A percentile compares a stretch with the other conserved stretches of the same genome.
Evolutionary conservation across 35 echinoderm and acorn worm species (phyloP).

Genomic region (Lytechinus pictus): DNA sequence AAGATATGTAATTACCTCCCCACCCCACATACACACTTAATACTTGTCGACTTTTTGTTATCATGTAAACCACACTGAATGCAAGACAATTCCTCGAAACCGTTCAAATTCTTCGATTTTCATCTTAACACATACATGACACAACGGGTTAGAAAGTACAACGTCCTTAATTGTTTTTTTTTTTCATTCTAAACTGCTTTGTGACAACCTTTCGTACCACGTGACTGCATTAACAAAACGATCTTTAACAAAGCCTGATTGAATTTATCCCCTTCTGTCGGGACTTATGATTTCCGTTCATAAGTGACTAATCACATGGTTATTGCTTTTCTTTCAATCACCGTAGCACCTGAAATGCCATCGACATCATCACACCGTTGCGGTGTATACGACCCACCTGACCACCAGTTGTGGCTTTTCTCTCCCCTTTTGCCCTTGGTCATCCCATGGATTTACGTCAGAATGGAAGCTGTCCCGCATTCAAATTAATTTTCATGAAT

Average conservation of each 20-base stretch:
- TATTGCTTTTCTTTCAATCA: constrained; percentile 32
- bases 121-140: background rate
- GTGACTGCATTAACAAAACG: background rate
- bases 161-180: background rate
- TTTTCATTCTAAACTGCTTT: background rate
- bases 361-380: background rate
- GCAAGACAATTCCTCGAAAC: background rate
- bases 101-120: background rate
- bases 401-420: background rate
- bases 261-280: constrained; percentile 33
- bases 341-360: background rate
- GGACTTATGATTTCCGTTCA: constrained; percentile 41
- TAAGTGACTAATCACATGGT: constrained; percentile 37
- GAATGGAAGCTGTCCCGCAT: background rate
- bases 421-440: background rate
- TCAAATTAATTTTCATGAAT: background rate
- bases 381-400: background rate
- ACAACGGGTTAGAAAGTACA: background rate
- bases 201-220: background rate
- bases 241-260: background rate
- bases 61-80: background rate
- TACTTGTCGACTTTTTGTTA: background rate
- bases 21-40: too few species aligned
- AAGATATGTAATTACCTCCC: too few species aligned
- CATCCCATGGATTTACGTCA: background rate